These are phyloP conservation scores for Tychaedon coryphoeus DNA, from an alignment of 2,113 vertebrate species.

Conservation along the genomic window DNA sequence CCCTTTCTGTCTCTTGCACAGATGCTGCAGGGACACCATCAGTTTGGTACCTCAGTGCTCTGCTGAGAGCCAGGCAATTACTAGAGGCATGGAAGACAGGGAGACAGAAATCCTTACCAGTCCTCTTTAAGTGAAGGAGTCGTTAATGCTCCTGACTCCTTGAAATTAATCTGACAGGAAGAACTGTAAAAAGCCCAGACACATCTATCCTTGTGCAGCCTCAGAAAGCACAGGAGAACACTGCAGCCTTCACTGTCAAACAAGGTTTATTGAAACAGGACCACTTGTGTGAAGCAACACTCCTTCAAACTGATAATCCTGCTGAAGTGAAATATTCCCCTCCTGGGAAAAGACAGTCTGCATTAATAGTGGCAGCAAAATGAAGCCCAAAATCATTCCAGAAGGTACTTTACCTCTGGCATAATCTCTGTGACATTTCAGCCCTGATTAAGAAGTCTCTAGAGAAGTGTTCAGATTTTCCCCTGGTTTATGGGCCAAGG, in stretches of 20 bases:
- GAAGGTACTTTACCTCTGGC: background rate
- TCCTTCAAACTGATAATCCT: background rate
- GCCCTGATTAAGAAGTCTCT: background rate
- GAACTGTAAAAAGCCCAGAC: background rate
- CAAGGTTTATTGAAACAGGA: background rate
- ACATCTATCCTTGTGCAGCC: background rate
- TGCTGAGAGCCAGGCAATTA: background rate
- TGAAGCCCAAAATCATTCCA: background rate
- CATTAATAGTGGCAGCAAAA: background rate
- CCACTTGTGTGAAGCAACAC: background rate
- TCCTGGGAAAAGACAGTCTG: background rate
- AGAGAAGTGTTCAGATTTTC: background rate
- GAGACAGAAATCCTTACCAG: background rate
- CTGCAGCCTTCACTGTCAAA: background rate
- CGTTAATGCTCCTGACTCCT: background rate
- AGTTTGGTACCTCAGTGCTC: background rate
- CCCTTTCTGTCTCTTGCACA: background rate
- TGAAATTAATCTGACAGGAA: constrained; percentile 17
- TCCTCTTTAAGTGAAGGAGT: background rate
- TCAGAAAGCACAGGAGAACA: background rate
- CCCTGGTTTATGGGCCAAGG: fast-evolving
- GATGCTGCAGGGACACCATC: background rate
- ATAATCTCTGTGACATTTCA: background rate
- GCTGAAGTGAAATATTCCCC: background rate
- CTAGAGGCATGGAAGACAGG: background rate